A percentile compares a stretch with the other conserved stretches of the same genome.
These are phyloP conservation scores for Notocelia uddmanniana DNA, from an alignment of 2,888 invertebrate species.

Conservation along the genomic window DNA sequence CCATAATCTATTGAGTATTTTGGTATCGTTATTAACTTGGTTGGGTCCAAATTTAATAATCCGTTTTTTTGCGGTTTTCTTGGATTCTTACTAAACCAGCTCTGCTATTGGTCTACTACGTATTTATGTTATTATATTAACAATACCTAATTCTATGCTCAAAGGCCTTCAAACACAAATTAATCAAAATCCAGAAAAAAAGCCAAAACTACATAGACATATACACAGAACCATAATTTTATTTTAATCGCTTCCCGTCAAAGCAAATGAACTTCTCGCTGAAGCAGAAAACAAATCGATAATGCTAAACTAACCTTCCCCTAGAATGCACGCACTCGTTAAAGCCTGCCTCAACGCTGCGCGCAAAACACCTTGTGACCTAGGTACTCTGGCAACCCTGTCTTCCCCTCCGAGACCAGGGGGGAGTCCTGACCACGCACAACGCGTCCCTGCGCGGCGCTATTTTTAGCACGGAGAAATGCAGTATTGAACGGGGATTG, in stretches of 20 bases:
- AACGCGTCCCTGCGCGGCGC: conserved; percentile 68
- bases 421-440: conserved; percentile 80
- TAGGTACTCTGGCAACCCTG: conserved; percentile 60
- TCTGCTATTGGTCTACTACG: no score
- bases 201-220: no score
- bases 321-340: conserved; percentile 32
- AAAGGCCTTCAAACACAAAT: neutral
- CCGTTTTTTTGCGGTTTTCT: no score
- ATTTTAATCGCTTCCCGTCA: conserved; percentile 10
- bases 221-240: neutral
- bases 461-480: conserved; percentile 74
- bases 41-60: neutral
- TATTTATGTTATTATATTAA: no score
- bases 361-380: conserved; percentile 60
- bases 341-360: conserved; percentile 52
- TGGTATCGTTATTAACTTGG: no score
- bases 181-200: neutral
- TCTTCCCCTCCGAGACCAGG: conserved; percentile 51
- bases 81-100: no score
- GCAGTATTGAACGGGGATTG: conserved; percentile 54
- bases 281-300: conserved; percentile 14
- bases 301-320: conserved; percentile 41
- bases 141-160: no score
- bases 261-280: conserved; percentile 8
- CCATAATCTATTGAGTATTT: no score